These are phyloP conservation scores for Drosophila hamatofila DNA, from an alignment of 2,888 invertebrate species.

Conservation along the genomic window DNA sequence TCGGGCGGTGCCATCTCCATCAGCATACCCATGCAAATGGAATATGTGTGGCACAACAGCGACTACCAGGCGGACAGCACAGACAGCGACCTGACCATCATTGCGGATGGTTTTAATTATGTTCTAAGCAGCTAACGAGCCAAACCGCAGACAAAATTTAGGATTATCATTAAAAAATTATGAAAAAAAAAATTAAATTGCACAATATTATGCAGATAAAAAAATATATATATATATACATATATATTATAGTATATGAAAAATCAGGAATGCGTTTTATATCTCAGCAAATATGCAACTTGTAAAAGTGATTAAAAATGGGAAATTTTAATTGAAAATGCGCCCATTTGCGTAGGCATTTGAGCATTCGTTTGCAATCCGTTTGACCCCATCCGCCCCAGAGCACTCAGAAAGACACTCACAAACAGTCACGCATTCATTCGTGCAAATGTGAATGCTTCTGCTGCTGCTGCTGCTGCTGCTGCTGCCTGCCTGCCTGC, in stretches of 20 bases:
- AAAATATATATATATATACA: not conserved
- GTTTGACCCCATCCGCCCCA: not conserved
- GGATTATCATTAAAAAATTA: slow-evolving; percentile 39
- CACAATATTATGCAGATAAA: not conserved
- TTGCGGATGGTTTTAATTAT: slow-evolving; percentile 57
- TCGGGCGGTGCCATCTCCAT: slow-evolving; percentile 41
- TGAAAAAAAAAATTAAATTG: not conserved
- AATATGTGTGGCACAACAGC: slow-evolving; percentile 56
- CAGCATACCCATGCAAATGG: slow-evolving; percentile 50
- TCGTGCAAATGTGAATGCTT: slow-evolving; percentile 30
- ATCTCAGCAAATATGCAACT: not conserved
- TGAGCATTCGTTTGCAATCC: slow-evolving; percentile 47
- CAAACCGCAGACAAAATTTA: not conserved
- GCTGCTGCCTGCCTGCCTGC: slow-evolving; percentile 46
- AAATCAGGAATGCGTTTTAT: not conserved
- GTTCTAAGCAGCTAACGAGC: slow-evolving; percentile 24
- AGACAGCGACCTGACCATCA: slow-evolving; percentile 66
- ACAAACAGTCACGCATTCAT: slow-evolving; percentile 47
- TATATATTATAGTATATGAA: not conserved
- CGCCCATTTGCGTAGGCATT: slow-evolving; percentile 78
- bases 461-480: too few species aligned
- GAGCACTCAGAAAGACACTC: slow-evolving; percentile 26
- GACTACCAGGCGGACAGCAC: slow-evolving; percentile 37
- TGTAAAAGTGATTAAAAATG: slow-evolving; percentile 80
- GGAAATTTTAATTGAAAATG: slow-evolving; percentile 82